phyloP scores from a whole-genome alignment of 2,113 vertebrate genomes.

The Gracilinanus agilis region DNA sequence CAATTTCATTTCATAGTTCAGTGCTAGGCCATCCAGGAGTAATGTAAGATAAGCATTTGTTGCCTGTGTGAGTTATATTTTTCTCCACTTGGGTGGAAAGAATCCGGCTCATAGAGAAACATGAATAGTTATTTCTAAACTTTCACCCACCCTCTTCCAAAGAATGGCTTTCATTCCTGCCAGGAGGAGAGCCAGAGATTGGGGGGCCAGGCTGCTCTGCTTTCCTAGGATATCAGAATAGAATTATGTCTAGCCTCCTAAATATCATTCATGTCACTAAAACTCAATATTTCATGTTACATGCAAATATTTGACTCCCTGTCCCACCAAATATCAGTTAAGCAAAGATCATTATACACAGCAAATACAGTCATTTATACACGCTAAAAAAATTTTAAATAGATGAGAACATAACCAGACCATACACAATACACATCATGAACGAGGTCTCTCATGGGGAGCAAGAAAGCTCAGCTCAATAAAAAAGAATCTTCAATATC shows the following conservation, averaged over 20 bases:
- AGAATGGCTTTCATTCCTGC: background rate
- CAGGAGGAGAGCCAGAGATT: background rate
- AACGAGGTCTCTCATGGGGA: background rate
- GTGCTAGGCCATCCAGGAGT: slow-evolving; percentile 9
- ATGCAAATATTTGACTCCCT: background rate
- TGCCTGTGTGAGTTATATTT: too few relatives aligned
- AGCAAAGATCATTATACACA: background rate
- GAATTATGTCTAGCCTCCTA: background rate
- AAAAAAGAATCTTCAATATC: background rate
- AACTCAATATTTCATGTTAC: background rate
- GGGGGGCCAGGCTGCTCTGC: background rate
- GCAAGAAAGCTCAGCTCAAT: background rate
- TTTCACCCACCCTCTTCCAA: background rate
- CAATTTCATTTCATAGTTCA: slow-evolving; percentile 2
- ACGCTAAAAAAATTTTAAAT: background rate
- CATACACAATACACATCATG: background rate
- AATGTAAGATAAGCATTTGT: background rate
- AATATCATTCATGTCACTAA: background rate
- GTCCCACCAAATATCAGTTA: background rate
- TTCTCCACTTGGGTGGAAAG: too few relatives aligned
- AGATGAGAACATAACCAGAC: background rate
- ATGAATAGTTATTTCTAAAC: background rate
- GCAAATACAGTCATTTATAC: background rate
- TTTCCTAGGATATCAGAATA: background rate
- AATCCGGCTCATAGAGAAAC: too few relatives aligned